Evolutionary conservation across 1,140 invertebrate genomes (phyloP), one percentile per base, ranked within the genome.

Genomic region (Meteorus sp.): DNA sequence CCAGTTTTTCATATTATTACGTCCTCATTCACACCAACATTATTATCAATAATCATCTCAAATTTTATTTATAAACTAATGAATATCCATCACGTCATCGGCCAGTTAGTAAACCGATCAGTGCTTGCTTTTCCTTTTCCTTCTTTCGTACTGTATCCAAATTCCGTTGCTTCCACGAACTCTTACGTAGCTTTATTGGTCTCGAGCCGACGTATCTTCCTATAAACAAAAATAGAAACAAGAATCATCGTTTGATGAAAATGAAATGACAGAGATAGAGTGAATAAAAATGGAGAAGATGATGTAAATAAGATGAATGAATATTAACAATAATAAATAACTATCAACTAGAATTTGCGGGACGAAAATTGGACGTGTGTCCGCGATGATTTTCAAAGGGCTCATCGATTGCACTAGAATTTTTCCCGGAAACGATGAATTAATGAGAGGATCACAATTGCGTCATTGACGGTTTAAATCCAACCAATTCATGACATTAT

Each of bases 151-250:
- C 95, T 0, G 93, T 84, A 52, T 99, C 95, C 2, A 99, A 79
- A 74, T 94, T 94, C 56, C 97, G 84, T 66, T 95, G 93, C 69
- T 91, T 93, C 97, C 97, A 99, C 0, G 88, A 89, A 72, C 95
- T 98, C 81, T 99, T 99, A 2, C 97, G 79, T 25, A 99, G 79
- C 77, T 99, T 99, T 54, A 99, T 99, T 1, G 97, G 97, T 20
- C 97, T 84, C 71, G 96, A 98, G 13, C 97, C 97, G 1, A 99
- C 97, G 75, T 99, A 99, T 33, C 91, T 85, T 53, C 93, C 91
- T 92, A 74, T 27, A 83, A 82, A 55, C 69, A 71, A 60, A 61
- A 65, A 62, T 59, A 64, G 31, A 68, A 29, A 35, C 11, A 55
- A 29, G 27, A 29, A 5, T 44, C 41, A 45, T 44, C 27, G 5